A percentile compares a stretch with the other conserved stretches of the same genome.
These are phyloP conservation scores for Lycia hirtaria DNA, from an alignment of 2,888 invertebrate species.

Conservation along the genomic window DNA sequence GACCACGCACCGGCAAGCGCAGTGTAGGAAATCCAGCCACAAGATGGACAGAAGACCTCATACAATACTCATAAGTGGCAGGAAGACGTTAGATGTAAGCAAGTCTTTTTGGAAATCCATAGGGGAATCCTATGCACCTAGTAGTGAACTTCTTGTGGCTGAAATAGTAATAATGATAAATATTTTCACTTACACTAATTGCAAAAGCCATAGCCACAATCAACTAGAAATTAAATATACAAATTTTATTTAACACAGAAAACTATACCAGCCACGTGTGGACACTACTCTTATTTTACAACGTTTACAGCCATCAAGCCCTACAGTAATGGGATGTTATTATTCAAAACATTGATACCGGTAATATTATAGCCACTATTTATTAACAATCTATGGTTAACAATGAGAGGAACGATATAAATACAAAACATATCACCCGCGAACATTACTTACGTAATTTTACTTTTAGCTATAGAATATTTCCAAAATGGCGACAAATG, in stretches of 20 bases:
- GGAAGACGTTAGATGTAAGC: too few species aligned
- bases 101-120: too few species aligned
- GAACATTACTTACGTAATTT: slow-evolving; percentile 30
- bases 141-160: too few species aligned
- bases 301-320: neutral
- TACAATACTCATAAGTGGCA: too few species aligned
- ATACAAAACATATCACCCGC: slow-evolving; percentile 10
- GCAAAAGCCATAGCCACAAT: neutral
- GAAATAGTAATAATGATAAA: too few species aligned
- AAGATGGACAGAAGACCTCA: too few species aligned
- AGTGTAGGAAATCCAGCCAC: too few species aligned
- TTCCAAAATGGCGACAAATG: slow-evolving; percentile 55
- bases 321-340: neutral
- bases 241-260: neutral
- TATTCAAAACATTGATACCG: slow-evolving; percentile 15
- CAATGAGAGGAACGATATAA: slow-evolving; percentile 18
- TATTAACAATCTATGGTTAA: slow-evolving; percentile 18
- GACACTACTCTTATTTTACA: neutral
- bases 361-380: slow-evolving; percentile 36
- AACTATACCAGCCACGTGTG: neutral
- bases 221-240: neutral
- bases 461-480: slow-evolving; percentile 37
- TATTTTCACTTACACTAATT: neutral
- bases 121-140: too few species aligned
- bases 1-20: too few species aligned